Percentiles rank a stretch among this genome's conserved stretches.
Conservation (phyloP, 2,113 vertebrate genomes). For the Menidia beryllina region DNA sequence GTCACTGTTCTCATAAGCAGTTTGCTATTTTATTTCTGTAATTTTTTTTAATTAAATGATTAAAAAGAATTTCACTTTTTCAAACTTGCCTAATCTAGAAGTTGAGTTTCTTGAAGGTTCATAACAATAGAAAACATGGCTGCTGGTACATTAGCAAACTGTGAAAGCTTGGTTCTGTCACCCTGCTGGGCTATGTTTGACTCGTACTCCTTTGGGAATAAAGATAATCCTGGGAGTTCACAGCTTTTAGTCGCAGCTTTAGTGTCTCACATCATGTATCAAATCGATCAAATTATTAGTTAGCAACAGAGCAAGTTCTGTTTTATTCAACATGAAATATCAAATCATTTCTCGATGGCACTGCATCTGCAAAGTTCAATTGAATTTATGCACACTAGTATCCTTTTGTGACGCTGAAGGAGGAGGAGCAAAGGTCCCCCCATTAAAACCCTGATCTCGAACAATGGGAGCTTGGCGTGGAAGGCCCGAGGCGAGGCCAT, state of each 20-base stretch:
- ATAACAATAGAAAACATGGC: constrained; percentile 35
- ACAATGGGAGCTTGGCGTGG: constrained; percentile 81
- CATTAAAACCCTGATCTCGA: constrained; percentile 59
- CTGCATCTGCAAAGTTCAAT: constrained; percentile 13
- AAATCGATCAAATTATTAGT: no score
- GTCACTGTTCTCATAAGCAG: not conserved
- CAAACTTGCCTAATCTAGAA: constrained; percentile 7
- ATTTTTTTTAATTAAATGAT: not conserved
- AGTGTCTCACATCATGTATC: not conserved
- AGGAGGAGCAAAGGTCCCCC: constrained; percentile 60
- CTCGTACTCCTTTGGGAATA: constrained; percentile 66
- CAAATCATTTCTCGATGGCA: not conserved
- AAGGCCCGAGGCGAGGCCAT: constrained; percentile 80
- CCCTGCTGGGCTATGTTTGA: constrained; percentile 31
- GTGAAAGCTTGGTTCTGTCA: constrained; percentile 27
- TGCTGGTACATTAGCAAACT: not conserved
- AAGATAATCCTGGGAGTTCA: constrained; percentile 51
- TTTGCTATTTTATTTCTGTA: not conserved
- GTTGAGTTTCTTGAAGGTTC: constrained; percentile 8
- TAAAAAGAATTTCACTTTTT: no score
- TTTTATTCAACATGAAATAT: not conserved
- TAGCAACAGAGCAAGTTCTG: not conserved
- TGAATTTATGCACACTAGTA: constrained; percentile 40
- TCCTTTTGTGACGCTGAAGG: constrained; percentile 45
- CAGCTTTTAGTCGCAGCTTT: constrained; percentile 16